Evolutionary conservation across 2,113 vertebrate genomes (phyloP), one percentile per base, ranked within the genome.

Genomic region (Protobothrops flavoviridis): DNA sequence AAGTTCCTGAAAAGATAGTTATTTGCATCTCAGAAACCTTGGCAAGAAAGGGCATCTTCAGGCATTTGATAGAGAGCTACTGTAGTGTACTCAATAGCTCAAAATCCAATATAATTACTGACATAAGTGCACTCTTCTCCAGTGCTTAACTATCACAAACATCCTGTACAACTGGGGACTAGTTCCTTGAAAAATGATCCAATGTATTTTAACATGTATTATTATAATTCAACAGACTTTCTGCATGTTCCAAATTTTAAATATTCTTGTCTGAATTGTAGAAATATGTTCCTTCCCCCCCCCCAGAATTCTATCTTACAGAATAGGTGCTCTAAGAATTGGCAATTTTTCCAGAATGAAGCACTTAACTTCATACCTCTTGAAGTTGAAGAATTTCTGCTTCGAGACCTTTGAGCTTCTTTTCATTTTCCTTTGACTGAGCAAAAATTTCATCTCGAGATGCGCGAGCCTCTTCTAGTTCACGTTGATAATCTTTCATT

Each of bases 401-500:
- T 96, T 99, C 99, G 0, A 99, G 97, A 90, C 98, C 97, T 96
- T 99, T 99, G 55, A 99, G 97, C 74, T 99, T 99, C 98, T 99
- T 99, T 96, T 99, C 99, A 7, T 99, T 99, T 95, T 99, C 99
- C 95, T 99, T 99, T 89, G 99, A 99, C 94, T 99, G 99, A 21
- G 98, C 97, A 93, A 99, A 99, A 97, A 99, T 99, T 97, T 99
- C 99, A 23, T 99, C 99, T 89, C 99, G 97, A 93, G 99, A 99
- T 1, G 99, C 97, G 48, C 99, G 98, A 0, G 99, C 99, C 95
- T 99, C 99, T 92, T 99, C 99, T 94, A 99, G 97, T 96, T 99
- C 99, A 92, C 99, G 97, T 85, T 99, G 99, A 91, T 99, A 99
- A 95, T 99, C 99, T 96, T 99, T 99, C 99, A 99, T 99, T 96